These are phyloP conservation scores for Ormyrus thymus DNA, from an alignment of 2,888 invertebrate genomes.

Conservation along the genomic window DNA sequence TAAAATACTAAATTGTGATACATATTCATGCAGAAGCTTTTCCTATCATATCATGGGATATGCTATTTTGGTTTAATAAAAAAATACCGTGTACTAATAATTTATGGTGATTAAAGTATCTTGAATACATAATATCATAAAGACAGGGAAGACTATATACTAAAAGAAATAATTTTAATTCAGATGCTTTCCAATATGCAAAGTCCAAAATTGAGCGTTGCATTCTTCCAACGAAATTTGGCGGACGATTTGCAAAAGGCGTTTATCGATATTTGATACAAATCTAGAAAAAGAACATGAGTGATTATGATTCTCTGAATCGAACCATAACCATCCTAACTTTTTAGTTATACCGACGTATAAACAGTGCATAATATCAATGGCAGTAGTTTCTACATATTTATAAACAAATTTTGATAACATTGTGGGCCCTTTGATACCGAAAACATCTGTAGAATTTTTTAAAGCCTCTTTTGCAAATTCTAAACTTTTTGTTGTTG, in stretches of 20 bases:
- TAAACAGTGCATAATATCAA: constrained; percentile 1
- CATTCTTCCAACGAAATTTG: neutral
- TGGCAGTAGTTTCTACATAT: neutral
- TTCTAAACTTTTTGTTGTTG: neutral
- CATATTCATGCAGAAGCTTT: neutral
- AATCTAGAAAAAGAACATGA: neutral
- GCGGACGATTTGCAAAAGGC: neutral
- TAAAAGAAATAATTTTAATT: constrained; percentile 14
- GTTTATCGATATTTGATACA: neutral
- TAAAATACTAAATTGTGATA: too few relatives aligned
- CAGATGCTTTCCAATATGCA: constrained; percentile 53
- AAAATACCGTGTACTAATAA: constrained; percentile 54
- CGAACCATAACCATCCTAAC: constrained; percentile 1
- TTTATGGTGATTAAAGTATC: constrained; percentile 38
- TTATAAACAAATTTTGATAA: neutral
- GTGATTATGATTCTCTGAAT: neutral
- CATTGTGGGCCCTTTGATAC: neutral
- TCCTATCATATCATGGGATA: constrained; percentile 38
- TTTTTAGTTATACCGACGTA: constrained; percentile 1
- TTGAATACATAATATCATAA: neutral
- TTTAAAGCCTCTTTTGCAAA: neutral
- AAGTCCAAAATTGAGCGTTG: constrained; percentile 53
- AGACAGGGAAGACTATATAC: constrained; percentile 3
- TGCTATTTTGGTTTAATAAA: constrained; percentile 49
- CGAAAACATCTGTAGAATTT: neutral